A percentile compares a stretch with the other conserved stretches of the same genome.
Conservation (phyloP, 2,888 invertebrate genomes). For the Morpho achilles region DNA sequence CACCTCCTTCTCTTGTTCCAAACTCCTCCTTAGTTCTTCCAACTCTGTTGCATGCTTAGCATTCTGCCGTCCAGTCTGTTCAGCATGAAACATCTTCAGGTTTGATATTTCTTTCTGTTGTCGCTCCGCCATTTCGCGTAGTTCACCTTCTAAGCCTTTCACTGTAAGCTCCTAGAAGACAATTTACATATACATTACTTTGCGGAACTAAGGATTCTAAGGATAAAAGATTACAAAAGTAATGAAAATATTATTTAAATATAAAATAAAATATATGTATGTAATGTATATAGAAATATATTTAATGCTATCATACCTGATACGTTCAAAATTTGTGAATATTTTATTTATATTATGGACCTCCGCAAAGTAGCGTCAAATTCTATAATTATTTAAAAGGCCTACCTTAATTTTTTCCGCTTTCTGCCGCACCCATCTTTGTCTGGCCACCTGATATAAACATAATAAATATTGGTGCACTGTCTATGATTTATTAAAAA, state of each 20-base stretch:
- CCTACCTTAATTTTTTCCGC: slow-evolving; percentile 90
- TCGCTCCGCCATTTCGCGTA: slow-evolving; percentile 86
- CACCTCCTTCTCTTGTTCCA: slow-evolving; percentile 62
- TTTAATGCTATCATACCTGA: no score
- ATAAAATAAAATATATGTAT: no score
- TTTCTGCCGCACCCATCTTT: slow-evolving; percentile 90
- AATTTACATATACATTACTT: neutral
- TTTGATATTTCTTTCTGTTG: slow-evolving; percentile 83
- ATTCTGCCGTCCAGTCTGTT: slow-evolving; percentile 57
- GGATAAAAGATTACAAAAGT: no score
- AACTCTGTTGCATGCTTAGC: slow-evolving; percentile 63
- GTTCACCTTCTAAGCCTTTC: slow-evolving; percentile 91
- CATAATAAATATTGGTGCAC: no score
- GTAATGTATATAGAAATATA: no score
- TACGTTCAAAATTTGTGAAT: no score
- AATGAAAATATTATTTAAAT: no score
- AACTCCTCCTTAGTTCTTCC: slow-evolving; percentile 77
- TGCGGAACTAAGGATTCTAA: no score
- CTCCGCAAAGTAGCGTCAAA: no score
- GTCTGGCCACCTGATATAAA: slow-evolving; percentile 66
- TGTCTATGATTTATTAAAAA: no score
- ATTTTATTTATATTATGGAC: no score
- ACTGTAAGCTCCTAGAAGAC: slow-evolving; percentile 85
- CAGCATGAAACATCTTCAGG: slow-evolving; percentile 64
- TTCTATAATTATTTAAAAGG: neutral